Conservation (phyloP, 2,113 vertebrate species). For the Hemichromis elongatus region DNA sequence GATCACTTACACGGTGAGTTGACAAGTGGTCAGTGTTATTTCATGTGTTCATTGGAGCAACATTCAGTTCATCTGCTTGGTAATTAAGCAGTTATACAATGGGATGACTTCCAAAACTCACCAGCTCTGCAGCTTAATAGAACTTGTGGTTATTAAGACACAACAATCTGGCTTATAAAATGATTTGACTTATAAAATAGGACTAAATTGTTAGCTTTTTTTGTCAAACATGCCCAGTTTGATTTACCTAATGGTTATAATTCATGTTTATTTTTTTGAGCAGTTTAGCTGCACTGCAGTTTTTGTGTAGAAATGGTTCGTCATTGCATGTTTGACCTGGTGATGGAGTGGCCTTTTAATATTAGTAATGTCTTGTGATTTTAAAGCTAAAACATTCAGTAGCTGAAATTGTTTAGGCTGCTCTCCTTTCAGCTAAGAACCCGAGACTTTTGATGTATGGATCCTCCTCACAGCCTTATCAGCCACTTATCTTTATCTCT, state of each 20-base stretch:
- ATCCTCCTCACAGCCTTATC: conserved; percentile 10
- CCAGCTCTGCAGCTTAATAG: neutral
- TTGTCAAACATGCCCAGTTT: neutral
- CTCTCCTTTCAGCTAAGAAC: conserved; percentile 28
- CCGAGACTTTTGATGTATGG: conserved; percentile 36
- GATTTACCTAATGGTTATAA: neutral
- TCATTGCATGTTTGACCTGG: neutral
- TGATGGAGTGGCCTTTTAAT: conserved; percentile 33
- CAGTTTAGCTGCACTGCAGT: neutral
- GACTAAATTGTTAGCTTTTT: neutral
- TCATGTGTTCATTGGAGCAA: conserved; percentile 14
- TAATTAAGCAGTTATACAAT: conserved; percentile 21
- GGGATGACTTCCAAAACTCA: neutral
- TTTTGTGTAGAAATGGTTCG: neutral
- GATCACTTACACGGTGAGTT: conserved; percentile 97
- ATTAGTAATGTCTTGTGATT: conserved; percentile 47
- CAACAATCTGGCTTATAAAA: neutral
- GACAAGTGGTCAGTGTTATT: conserved; percentile 13
- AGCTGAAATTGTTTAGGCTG: conserved; percentile 30
- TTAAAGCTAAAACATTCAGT: conserved; percentile 34
- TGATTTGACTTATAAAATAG: neutral
- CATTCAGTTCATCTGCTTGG: neutral
- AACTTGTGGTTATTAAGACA: neutral
- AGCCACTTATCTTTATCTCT: neutral
- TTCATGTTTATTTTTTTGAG: neutral